Percentiles rank a stretch among this genome's conserved stretches.
Conservation (phyloP, 2,888 invertebrate genomes). For the Stramonita haemastoma region DNA sequence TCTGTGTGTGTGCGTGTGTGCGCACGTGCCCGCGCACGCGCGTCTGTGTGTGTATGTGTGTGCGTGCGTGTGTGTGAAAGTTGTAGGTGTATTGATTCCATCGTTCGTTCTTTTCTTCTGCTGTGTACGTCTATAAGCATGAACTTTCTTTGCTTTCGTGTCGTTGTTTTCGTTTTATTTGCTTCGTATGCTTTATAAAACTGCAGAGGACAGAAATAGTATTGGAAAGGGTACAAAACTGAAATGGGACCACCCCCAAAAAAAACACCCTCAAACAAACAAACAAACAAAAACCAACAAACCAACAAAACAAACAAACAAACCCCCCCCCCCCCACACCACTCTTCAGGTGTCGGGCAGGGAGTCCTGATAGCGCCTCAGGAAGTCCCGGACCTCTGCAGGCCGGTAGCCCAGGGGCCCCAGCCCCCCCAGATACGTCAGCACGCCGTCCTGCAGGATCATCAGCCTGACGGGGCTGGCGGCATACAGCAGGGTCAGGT, state of each 20-base stretch:
- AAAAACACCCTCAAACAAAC: background rate
- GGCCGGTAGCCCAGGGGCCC: background rate
- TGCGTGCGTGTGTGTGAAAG: too few relatives aligned
- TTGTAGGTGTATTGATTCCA: too few relatives aligned
- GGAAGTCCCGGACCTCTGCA: background rate
- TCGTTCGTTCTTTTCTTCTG: too few relatives aligned
- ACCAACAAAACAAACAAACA: background rate
- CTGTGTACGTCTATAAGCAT: too few relatives aligned
- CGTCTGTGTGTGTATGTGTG: too few relatives aligned
- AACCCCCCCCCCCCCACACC: conserved; percentile 87
- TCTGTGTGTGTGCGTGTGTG: too few relatives aligned
- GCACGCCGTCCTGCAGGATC: conserved; percentile 26
- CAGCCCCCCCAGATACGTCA: background rate
- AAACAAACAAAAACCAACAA: too few relatives aligned
- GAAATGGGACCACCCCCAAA: background rate
- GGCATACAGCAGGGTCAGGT: background rate
- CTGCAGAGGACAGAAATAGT: background rate
- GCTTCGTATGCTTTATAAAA: too few relatives aligned
- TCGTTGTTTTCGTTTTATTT: too few relatives aligned
- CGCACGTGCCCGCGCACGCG: too few relatives aligned
- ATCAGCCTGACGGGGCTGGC: background rate
- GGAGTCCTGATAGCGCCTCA: background rate
- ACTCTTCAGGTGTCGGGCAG: background rate
- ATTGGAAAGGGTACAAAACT: background rate
- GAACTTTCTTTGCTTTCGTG: too few relatives aligned